A percentile compares a stretch with the other conserved stretches of the same genome.
These are phyloP conservation scores for Zapus hudsonius DNA, from an alignment of 2,113 vertebrate genomes.

Conservation along the genomic window DNA sequence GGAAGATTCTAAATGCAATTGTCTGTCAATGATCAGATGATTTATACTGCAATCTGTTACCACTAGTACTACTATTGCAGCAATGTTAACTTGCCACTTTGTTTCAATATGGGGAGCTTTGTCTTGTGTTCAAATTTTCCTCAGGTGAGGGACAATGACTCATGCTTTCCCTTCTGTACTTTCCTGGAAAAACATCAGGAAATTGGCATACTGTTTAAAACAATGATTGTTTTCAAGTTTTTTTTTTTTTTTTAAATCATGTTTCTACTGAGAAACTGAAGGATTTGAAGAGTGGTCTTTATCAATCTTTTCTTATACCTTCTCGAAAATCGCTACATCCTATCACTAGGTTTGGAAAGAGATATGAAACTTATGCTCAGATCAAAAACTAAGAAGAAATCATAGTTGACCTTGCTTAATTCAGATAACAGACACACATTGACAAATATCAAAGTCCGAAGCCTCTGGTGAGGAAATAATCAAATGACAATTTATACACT, in stretches of 20 bases:
- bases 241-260: conserved; percentile 14
- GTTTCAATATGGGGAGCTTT: conserved; percentile 84
- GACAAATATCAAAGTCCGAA: not conserved
- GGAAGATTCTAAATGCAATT: conserved; percentile 87
- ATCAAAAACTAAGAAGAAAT: not conserved
- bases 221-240: conserved; percentile 67
- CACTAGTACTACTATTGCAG: conserved; percentile 82
- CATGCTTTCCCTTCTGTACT: conserved; percentile 73
- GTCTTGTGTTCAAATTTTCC: conserved; percentile 83
- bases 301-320: not conserved
- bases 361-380: not conserved
- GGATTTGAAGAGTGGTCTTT: not conserved
- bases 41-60: conserved; percentile 88
- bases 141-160: conserved; percentile 81
- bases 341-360: not conserved
- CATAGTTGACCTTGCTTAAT: not conserved
- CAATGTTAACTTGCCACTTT: conserved; percentile 87
- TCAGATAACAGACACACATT: not conserved
- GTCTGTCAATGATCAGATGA: conserved; percentile 89
- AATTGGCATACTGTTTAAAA: conserved; percentile 68
- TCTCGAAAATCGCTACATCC: not conserved
- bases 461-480: not conserved
- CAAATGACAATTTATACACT: not conserved
- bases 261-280: not conserved
- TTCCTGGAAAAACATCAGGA: conserved; percentile 65